These are phyloP conservation scores for Lamellibrachia columna DNA, from an alignment of 2,888 invertebrate genomes.

Conservation along the genomic window DNA sequence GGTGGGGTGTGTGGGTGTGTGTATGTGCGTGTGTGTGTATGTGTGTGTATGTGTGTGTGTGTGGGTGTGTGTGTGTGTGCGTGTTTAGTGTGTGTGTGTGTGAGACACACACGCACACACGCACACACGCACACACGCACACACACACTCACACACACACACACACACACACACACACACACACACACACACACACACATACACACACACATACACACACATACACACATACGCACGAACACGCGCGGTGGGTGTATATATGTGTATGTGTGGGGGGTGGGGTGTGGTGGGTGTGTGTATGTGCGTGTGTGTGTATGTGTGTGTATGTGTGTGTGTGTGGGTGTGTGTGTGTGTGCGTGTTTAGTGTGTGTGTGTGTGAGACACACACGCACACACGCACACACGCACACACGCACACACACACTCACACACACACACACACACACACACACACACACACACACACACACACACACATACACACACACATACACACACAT, in stretches of 20 bases:
- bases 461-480: no score
- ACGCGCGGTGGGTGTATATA: background rate
- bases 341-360: no score
- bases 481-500: no score
- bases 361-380: no score
- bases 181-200: background rate
- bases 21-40: constrained; percentile 24
- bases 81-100: constrained; percentile 26
- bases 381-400: no score
- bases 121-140: background rate
- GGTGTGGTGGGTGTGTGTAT: background rate
- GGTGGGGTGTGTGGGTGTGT: background rate
- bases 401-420: no score
- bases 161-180: background rate
- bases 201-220: constrained; percentile 25
- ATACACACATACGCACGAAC: constrained; percentile 21
- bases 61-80: constrained; percentile 25
- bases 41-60: background rate
- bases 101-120: background rate
- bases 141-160: background rate
- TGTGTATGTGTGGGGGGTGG: no score
- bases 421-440: no score
- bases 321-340: background rate
- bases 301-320: background rate
- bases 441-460: no score